A percentile compares a stretch with the other conserved stretches of the same genome.
These are phyloP conservation scores for Gobius niger DNA, from an alignment of 2,113 vertebrate genomes.

Conservation along the genomic window DNA sequence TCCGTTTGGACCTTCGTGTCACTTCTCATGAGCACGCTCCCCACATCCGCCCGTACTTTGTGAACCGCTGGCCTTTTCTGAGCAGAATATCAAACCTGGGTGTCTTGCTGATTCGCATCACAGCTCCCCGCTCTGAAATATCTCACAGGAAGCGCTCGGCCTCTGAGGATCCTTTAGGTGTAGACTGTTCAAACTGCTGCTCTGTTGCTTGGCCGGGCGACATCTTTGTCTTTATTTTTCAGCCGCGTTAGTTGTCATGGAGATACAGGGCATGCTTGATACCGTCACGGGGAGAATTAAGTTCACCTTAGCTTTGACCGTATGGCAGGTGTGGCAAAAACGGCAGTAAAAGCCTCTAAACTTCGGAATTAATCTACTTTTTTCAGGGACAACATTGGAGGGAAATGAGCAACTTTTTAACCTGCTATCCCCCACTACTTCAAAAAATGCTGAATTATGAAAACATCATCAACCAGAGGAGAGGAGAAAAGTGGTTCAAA, in stretches of 20 bases:
- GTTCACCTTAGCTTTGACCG: too few relatives aligned
- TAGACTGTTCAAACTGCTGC: conserved; percentile 23
- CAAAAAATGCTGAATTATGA: too few relatives aligned
- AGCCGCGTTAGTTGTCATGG: conserved; percentile 28
- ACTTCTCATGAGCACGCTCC: conserved; percentile 30
- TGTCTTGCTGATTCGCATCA: conserved; percentile 35
- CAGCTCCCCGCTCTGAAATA: background rate
- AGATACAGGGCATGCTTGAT: conserved; percentile 15
- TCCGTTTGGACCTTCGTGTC: conserved; percentile 30
- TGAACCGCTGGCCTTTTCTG: conserved; percentile 4
- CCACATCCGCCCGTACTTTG: conserved; percentile 16
- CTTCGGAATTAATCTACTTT: too few relatives aligned
- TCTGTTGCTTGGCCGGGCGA: background rate
- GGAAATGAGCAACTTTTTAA: too few relatives aligned
- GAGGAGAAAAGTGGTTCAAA: too few relatives aligned
- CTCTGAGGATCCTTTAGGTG: conserved; percentile 29
- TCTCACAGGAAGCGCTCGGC: background rate
- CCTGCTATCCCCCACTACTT: too few relatives aligned
- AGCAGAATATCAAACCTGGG: conserved; percentile 20
- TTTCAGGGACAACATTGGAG: too few relatives aligned
- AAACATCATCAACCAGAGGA: too few relatives aligned
- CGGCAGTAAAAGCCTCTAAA: too few relatives aligned
- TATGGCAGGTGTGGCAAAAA: too few relatives aligned
- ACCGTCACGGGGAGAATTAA: background rate
- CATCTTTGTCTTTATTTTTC: conserved; percentile 36